Conservation (phyloP, 2,797 vertebrate species). For the Acropternis orthonyx region DNA sequence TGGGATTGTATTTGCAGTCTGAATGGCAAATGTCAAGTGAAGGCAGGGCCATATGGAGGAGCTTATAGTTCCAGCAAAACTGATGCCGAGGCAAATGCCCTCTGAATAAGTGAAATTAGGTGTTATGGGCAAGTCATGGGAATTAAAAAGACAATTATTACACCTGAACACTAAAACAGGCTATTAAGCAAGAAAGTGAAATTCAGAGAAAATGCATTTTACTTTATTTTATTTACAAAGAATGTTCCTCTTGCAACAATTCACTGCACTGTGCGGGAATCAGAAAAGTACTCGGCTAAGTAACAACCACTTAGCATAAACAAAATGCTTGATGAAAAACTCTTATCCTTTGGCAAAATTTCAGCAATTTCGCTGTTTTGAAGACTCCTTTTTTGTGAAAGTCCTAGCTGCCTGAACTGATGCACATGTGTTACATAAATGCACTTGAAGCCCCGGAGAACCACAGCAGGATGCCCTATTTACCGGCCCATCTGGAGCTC, state of each 20-base stretch:
- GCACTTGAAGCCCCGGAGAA: neutral
- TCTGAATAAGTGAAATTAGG: neutral
- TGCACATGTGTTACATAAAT: neutral
- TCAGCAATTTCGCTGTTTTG: neutral
- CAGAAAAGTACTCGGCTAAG: neutral
- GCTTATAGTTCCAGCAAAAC: constrained; percentile 70
- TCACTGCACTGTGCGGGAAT: neutral
- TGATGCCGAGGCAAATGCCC: neutral
- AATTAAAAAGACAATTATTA: neutral
- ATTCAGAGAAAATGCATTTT: neutral
- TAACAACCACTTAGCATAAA: neutral
- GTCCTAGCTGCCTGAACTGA: neutral
- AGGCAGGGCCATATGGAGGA: constrained; percentile 79
- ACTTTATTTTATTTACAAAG: neutral
- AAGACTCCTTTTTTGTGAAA: neutral
- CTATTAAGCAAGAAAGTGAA: neutral
- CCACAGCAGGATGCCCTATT: neutral
- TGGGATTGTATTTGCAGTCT: constrained; percentile 52
- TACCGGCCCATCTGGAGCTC: neutral
- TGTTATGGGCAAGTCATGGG: neutral
- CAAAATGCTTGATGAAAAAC: neutral
- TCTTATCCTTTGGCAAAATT: neutral
- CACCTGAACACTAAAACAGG: neutral
- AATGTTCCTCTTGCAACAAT: neutral
- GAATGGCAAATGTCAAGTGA: constrained; percentile 74